Conservation (phyloP, 2,888 invertebrate genomes). For the Phasia obesa region DNA sequence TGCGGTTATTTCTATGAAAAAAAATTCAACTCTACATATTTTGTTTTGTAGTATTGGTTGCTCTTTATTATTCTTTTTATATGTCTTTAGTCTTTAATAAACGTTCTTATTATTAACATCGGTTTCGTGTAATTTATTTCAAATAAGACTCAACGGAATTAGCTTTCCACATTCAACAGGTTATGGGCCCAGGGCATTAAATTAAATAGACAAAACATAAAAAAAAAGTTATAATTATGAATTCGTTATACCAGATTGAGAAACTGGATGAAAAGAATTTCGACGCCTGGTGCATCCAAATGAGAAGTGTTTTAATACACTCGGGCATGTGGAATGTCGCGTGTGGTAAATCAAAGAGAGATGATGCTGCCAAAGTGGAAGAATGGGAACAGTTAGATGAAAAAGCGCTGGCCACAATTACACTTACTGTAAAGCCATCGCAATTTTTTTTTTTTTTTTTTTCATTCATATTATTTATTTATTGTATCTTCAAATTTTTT, state of each 20-base stretch:
- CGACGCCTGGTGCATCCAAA: constrained; percentile 39
- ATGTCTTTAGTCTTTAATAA: not conserved
- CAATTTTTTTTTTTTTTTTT: too few species aligned
- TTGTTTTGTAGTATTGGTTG: too few species aligned
- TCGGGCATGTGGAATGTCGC: constrained; percentile 18
- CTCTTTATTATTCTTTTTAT: too few species aligned
- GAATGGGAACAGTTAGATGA: constrained; percentile 63
- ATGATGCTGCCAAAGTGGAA: not conserved
- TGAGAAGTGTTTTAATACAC: constrained; percentile 39
- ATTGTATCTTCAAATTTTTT: too few species aligned
- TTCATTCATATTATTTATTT: too few species aligned
- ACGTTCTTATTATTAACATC: not conserved
- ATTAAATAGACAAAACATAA: not conserved
- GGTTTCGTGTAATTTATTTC: not conserved
- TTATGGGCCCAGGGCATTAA: constrained; percentile 22
- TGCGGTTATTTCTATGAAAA: too few species aligned
- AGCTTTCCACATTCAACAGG: not conserved
- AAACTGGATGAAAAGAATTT: constrained; percentile 35
- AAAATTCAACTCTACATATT: too few species aligned
- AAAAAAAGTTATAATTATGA: not conserved
- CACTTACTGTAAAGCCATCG: constrained; percentile 66
- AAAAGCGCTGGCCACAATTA: constrained; percentile 69
- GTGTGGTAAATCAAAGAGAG: not conserved
- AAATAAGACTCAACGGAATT: not conserved
- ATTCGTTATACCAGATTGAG: constrained; percentile 25